Conservation (phyloP, 1,140 invertebrate genomes). For the Drosophila arizonae region DNA sequence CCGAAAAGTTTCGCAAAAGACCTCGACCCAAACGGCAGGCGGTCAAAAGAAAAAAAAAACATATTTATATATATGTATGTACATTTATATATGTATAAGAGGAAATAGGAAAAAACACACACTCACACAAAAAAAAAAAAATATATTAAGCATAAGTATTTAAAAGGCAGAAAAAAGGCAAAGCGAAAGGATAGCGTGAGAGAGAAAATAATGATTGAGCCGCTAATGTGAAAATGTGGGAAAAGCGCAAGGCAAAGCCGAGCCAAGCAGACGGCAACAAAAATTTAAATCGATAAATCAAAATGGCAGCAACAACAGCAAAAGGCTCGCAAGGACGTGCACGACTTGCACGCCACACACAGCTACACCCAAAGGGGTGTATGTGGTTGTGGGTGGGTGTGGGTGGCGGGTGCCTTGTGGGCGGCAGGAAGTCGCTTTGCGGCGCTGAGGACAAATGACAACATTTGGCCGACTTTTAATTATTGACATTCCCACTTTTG, state of each 20-base stretch:
- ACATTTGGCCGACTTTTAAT: slow-evolving; percentile 79
- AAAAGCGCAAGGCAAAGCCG: slow-evolving; percentile 22
- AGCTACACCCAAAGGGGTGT: slow-evolving; percentile 20
- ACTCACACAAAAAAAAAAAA: slow-evolving; percentile 16
- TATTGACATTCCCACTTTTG: slow-evolving; percentile 67
- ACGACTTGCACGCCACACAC: slow-evolving; percentile 70
- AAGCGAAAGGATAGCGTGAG: background rate
- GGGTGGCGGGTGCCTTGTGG: slow-evolving; percentile 15
- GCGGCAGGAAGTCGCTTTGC: slow-evolving; percentile 35
- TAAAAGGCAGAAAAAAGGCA: slow-evolving; percentile 24
- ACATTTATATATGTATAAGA: slow-evolving; percentile 14
- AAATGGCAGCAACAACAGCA: slow-evolving; percentile 67
- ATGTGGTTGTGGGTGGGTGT: slow-evolving; percentile 29
- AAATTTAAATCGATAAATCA: slow-evolving; percentile 80
- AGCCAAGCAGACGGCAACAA: slow-evolving; percentile 32
- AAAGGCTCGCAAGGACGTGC: slow-evolving; percentile 72
- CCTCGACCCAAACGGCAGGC: slow-evolving; percentile 77
- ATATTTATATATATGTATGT: background rate
- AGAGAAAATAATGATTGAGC: slow-evolving; percentile 44
- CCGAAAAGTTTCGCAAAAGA: slow-evolving; percentile 49
- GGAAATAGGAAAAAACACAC: slow-evolving; percentile 9
- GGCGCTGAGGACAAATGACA: slow-evolving; percentile 59
- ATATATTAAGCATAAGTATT: slow-evolving; percentile 39
- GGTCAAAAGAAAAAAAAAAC: slow-evolving; percentile 64
- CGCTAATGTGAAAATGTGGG: slow-evolving; percentile 34